Conservation (phyloP, 2,888 invertebrate genomes). For the Conomelus anceps region DNA sequence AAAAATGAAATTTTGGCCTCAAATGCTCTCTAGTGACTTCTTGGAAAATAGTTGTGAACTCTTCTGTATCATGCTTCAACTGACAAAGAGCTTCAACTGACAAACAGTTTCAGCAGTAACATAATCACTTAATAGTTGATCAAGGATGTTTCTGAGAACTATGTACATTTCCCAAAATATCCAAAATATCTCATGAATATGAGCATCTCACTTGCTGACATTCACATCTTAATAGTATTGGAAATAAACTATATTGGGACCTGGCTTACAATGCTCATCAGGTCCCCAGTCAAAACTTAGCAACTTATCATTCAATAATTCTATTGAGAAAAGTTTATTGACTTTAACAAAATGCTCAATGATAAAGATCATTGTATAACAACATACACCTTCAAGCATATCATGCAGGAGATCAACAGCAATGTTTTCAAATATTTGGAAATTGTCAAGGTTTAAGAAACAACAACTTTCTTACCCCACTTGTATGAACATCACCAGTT, state of each 20-base stretch:
- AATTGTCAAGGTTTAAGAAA: not conserved
- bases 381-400: conserved; percentile 30
- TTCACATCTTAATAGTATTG: conserved; percentile 23
- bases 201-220: conserved; percentile 31
- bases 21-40: conserved; percentile 21
- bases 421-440: not conserved
- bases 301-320: conserved; percentile 24
- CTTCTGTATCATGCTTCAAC: conserved; percentile 20
- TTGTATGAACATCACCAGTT: not conserved
- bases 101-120: conserved; percentile 20
- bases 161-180: conserved; percentile 29
- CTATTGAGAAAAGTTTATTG: conserved; percentile 26
- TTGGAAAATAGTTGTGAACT: conserved; percentile 24
- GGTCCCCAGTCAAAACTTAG: conserved; percentile 29
- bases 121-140: conserved; percentile 25
- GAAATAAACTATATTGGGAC: conserved; percentile 25
- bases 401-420: conserved; percentile 32
- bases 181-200: conserved; percentile 28
- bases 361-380: conserved; percentile 31
- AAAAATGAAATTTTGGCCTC: conserved; percentile 31
- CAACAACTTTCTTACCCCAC: not conserved
- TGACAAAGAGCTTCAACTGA: too few relatives aligned
- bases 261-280: conserved; percentile 28
- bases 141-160: conserved; percentile 27
- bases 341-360: conserved; percentile 29